phyloP scores from a whole-genome alignment of 2,888 invertebrate genomes.

The Biston stratarius region DNA sequence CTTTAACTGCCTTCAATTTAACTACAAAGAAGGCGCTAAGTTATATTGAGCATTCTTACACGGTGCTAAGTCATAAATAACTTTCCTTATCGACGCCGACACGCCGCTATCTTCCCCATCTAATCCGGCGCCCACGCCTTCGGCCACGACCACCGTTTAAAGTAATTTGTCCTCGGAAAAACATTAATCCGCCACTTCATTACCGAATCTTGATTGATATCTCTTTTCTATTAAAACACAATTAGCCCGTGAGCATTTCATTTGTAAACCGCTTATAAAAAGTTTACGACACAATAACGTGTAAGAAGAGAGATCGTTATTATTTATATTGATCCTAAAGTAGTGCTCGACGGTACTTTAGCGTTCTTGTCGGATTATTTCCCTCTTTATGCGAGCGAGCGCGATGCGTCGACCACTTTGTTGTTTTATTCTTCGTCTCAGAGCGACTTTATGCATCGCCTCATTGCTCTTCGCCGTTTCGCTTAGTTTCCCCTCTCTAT shows the following conservation, averaged over 20 bases:
- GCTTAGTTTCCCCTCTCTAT: conserved; percentile 81
- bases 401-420: conserved; percentile 83
- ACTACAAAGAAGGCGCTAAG: conserved; percentile 40
- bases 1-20: conserved; percentile 32
- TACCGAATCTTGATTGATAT: conserved; percentile 54
- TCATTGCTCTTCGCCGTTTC: conserved; percentile 83
- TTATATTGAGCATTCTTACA: conserved; percentile 52
- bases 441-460: conserved; percentile 82
- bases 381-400: conserved; percentile 75
- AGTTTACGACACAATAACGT: conserved; percentile 64
- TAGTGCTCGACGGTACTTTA: conserved; percentile 70
- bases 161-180: conserved; percentile 68
- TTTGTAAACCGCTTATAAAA: conserved; percentile 46
- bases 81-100: conserved; percentile 67
- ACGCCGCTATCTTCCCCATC: conserved; percentile 68
- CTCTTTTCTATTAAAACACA: conserved; percentile 48
- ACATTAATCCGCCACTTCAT: conserved; percentile 60
- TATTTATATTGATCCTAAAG: conserved; percentile 74
- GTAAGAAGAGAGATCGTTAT: conserved; percentile 74
- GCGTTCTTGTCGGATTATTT: conserved; percentile 78
- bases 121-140: conserved; percentile 67
- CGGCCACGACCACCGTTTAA: conserved; percentile 65
- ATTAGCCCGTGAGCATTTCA: conserved; percentile 40
- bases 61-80: conserved; percentile 62
- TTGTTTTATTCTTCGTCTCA: conserved; percentile 84